Conservation (phyloP, 2,797 vertebrate species). For the Phrynocephalus forsythii region DNA sequence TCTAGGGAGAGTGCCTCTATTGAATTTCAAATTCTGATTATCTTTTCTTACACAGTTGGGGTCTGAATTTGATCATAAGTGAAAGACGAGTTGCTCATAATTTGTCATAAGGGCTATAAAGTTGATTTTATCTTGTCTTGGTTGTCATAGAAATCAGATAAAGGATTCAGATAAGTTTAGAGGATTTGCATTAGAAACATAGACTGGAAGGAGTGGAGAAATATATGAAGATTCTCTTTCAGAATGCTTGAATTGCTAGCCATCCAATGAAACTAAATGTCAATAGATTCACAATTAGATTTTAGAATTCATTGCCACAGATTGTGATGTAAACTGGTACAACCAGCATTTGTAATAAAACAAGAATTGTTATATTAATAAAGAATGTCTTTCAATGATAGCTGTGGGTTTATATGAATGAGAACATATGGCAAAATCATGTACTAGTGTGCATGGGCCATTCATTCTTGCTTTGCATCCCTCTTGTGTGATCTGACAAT, state of each 20-base stretch:
- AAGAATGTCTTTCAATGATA: neutral
- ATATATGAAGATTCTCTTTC: constrained; percentile 4
- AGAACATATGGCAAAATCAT: neutral
- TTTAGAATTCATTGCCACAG: neutral
- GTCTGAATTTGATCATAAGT: neutral
- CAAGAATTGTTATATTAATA: neutral
- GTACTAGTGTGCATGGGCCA: no score
- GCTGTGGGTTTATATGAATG: neutral
- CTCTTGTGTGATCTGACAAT: no score
- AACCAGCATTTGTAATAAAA: neutral
- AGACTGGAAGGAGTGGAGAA: neutral
- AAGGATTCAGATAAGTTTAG: neutral
- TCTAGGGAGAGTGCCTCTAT: no score
- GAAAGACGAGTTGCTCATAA: neutral
- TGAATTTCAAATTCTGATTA: neutral
- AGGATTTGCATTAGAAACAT: neutral
- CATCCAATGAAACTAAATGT: constrained; percentile 2
- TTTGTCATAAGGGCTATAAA: neutral
- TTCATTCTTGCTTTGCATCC: neutral
- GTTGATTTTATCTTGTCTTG: neutral
- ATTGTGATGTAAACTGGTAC: neutral
- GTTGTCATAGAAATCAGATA: neutral
- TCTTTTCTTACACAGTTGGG: constrained; percentile 18
- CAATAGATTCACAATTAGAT: neutral
- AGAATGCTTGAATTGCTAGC: neutral